Evolutionary conservation across 2,113 vertebrate species (phyloP), one percentile per base, ranked within the genome.

Genomic region (Odontesthes bonariensis): DNA sequence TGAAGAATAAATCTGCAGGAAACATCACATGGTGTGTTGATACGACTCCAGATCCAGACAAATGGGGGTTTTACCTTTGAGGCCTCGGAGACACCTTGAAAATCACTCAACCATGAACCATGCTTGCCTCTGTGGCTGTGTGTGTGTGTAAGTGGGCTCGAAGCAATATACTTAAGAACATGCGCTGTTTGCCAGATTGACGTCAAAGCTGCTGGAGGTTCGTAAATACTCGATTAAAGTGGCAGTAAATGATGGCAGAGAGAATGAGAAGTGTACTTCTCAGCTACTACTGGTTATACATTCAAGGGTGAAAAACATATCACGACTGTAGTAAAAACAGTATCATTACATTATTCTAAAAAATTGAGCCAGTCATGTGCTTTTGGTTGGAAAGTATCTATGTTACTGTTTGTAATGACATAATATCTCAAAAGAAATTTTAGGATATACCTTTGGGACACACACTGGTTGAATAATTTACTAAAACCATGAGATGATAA

Each of bases 1-100:
- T 75, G 71, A 81, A 79, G 73, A 83, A 87, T 83, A 85, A 85
- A 92, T 88, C 86, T 89, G 84, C 77, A 87, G 82, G 82, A 92
- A 79, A 79, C 79, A 77, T 83, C 82, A 70, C 64, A 84, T 54
- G 61, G 73, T 66, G 72, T 86, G 89, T 77, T 90, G 85, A 88
- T 88, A 69, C 40, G 35, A 82, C 69, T 86, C 58, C 73, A 73
- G 53, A 73, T 84, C 74, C 60, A 88, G 78, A 89, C 58, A n/a
- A 85, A 84, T 77, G 47, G 47, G 54, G 35, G 51, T 55, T 86
- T 75, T 79, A 70, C 74, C 77, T 73, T 56, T 60, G 82, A 90
- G 86, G 75, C 77, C 60, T 80, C 51, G 65, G 80, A 83, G 75
- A 88, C 86, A 89, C 88, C 80, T 89, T 88, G 85, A 89, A 91